phyloP scores from a whole-genome alignment of 2,113 vertebrate species.

The Syngnathus floridae region DNA sequence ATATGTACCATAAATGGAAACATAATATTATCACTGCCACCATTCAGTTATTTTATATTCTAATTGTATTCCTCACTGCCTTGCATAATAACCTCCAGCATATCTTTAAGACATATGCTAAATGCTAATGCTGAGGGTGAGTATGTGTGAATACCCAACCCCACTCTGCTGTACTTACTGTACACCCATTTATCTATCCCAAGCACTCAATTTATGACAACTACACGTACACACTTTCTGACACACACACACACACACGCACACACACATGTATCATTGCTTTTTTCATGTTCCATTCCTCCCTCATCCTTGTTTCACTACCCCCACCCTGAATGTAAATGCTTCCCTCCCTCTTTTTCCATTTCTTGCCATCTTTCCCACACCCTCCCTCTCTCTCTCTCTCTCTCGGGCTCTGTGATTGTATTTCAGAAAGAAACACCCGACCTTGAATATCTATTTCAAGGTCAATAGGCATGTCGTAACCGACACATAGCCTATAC shows the following conservation, averaged over 20 bases:
- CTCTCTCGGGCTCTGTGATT: slow-evolving; percentile 16
- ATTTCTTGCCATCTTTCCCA: slow-evolving; percentile 9
- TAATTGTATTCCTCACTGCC: slow-evolving; percentile 47
- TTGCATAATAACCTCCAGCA: slow-evolving; percentile 23
- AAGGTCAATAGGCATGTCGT: slow-evolving; percentile 43
- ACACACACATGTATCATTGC: slow-evolving; percentile 14
- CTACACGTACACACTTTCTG: slow-evolving; percentile 6
- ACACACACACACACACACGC: slow-evolving; percentile 11
- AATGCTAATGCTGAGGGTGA: slow-evolving; percentile 43
- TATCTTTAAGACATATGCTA: slow-evolving; percentile 38
- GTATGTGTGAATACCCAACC: slow-evolving; percentile 12
- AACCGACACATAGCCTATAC: slow-evolving; percentile 10
- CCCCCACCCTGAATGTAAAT: background rate
- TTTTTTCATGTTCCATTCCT: slow-evolving; percentile 12
- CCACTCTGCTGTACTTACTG: slow-evolving; percentile 27
- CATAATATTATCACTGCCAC: background rate
- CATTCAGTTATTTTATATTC: slow-evolving; percentile 25
- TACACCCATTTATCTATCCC: slow-evolving; percentile 23
- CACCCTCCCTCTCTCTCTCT: slow-evolving; percentile 9
- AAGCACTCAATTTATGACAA: slow-evolving; percentile 3
- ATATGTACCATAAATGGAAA: background rate
- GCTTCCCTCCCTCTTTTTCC: background rate
- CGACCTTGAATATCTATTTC: slow-evolving; percentile 37
- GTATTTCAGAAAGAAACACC: slow-evolving; percentile 24
- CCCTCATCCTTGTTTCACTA: slow-evolving; percentile 3